Evolutionary conservation across 2,888 invertebrate species (phyloP).

Genomic region (Mongoloraphidia duomilia): DNA sequence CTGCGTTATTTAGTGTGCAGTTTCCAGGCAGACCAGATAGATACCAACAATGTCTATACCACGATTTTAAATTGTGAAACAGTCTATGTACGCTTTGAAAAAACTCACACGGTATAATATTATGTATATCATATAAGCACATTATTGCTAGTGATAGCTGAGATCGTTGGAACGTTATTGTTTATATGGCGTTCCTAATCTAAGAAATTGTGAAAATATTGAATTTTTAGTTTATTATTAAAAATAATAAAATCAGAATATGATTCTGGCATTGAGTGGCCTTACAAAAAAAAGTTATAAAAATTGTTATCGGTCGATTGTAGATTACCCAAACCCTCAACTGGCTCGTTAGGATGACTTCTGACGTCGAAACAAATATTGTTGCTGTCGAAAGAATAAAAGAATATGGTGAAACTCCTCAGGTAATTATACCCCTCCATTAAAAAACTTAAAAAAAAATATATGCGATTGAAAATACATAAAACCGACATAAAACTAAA

Average conservation of each 20-base stretch:
- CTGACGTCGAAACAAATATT: conserved; percentile 94
- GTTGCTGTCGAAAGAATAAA: conserved; percentile 95
- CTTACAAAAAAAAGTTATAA: neutral
- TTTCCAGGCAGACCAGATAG: too few species aligned
- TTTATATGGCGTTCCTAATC: too few species aligned
- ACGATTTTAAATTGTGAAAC: too few species aligned
- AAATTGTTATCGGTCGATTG: neutral
- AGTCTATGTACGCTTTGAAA: too few species aligned
- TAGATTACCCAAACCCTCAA: conserved; percentile 90
- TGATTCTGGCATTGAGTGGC: neutral
- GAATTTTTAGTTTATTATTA: neutral
- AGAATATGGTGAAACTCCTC: conserved; percentile 79
- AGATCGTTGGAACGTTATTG: too few species aligned
- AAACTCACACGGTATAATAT: too few species aligned
- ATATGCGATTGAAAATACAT: neutral
- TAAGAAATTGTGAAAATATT: too few species aligned
- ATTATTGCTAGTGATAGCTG: too few species aligned
- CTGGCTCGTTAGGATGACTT: conserved; percentile 92
- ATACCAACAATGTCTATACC: too few species aligned
- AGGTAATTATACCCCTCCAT: conserved; percentile 27
- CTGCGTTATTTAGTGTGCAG: too few species aligned
- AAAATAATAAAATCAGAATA: neutral
- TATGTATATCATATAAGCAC: too few species aligned
- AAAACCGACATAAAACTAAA: neutral
- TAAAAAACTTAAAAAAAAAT: neutral